A percentile compares a stretch with the other conserved stretches of the same genome.
phyloP scores from a whole-genome alignment of 2,888 invertebrate genomes.

The Polymixis lichenea region DNA sequence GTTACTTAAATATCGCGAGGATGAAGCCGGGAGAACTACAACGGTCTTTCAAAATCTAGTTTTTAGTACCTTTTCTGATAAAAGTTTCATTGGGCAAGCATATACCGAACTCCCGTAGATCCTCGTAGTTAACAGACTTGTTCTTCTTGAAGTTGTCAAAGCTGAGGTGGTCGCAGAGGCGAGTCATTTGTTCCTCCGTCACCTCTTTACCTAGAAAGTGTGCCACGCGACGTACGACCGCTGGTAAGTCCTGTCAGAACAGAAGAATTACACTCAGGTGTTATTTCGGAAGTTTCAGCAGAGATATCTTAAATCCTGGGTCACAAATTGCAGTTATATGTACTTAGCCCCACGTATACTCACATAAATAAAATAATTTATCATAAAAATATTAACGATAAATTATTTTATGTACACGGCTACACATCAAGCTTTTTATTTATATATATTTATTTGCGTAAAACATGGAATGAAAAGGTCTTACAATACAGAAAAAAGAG shows the following conservation, averaged over 20 bases:
- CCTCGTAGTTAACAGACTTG: conserved; percentile 83
- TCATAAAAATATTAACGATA: no score
- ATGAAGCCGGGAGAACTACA: background rate
- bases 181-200: conserved; percentile 86
- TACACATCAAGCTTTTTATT: no score
- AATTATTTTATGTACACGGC: no score
- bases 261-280: no score
- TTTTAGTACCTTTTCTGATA: conserved; percentile 65
- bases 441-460: no score
- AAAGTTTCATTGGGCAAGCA: conserved; percentile 53
- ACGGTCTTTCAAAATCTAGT: background rate
- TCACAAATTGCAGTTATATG: background rate
- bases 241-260: conserved; percentile 63
- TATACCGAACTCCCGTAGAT: conserved; percentile 39
- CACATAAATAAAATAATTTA: no score
- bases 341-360: no score
- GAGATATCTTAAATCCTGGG: background rate
- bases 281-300: background rate
- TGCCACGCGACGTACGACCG: conserved; percentile 87
- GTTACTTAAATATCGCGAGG: background rate
- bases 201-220: conserved; percentile 90
- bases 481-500: no score
- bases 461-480: no score
- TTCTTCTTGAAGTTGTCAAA: conserved; percentile 94
- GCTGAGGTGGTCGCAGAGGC: conserved; percentile 92